Evolutionary conservation across 2,888 invertebrate genomes (phyloP).

Genomic region (Xestia sexstrigata): DNA sequence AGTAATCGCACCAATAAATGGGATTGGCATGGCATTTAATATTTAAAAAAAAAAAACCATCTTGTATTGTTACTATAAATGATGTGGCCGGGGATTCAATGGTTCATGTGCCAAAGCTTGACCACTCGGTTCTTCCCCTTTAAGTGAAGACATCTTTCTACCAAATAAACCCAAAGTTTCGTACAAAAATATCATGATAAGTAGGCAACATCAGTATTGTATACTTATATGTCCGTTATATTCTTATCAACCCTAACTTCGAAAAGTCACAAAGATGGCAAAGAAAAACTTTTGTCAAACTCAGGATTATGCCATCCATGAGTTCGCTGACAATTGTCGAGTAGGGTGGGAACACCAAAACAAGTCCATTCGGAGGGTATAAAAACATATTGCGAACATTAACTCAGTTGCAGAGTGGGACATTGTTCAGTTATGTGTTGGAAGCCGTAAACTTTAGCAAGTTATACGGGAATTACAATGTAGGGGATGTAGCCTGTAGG

Average conservation of each 20-base stretch:
- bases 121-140: not conserved
- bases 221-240: constrained; percentile 20
- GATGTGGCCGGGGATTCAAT: not conserved
- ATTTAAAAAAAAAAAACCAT: no score
- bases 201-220: not conserved
- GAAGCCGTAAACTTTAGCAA: constrained; percentile 54
- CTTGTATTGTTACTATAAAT: not conserved
- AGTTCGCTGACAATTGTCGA: constrained; percentile 56
- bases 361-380: constrained; percentile 63
- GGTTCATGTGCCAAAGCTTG: not conserved
- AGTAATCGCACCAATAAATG: not conserved
- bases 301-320: constrained; percentile 41
- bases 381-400: constrained; percentile 68
- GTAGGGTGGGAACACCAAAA: constrained; percentile 57
- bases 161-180: constrained; percentile 5
- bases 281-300: constrained; percentile 57
- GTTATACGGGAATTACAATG: constrained; percentile 57
- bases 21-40: not conserved
- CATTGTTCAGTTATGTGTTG: constrained; percentile 50
- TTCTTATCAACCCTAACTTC: constrained; percentile 52
- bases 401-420: constrained; percentile 57
- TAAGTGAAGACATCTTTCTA: not conserved
- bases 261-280: constrained; percentile 36
- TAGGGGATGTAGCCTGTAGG: constrained; percentile 14
- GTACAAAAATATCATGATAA: constrained; percentile 32